Percentiles rank a stretch among this genome's conserved stretches.
These are phyloP conservation scores for Sitodiplosis mosellana DNA, from an alignment of 1,140 invertebrate species.

Conservation along the genomic window DNA sequence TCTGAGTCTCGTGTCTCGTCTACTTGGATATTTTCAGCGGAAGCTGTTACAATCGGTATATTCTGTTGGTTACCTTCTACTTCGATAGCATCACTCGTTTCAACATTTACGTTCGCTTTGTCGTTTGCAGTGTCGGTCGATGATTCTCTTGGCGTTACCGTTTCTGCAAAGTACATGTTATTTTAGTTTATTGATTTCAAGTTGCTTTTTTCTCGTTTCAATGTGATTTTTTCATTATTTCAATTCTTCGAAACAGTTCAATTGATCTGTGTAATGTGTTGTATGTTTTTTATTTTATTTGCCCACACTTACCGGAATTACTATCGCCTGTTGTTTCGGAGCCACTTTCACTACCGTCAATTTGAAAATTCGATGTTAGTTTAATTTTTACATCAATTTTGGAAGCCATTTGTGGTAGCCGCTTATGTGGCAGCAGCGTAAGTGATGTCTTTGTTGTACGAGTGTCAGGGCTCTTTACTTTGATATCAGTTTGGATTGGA, in stretches of 20 bases:
- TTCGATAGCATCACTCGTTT: not conserved
- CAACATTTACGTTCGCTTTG: constrained; percentile 1
- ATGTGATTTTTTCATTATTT: too few relatives aligned
- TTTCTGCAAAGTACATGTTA: constrained; percentile 26
- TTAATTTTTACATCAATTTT: constrained; percentile 8
- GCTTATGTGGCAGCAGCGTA: not conserved
- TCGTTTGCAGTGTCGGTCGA: not conserved
- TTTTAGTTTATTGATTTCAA: too few relatives aligned
- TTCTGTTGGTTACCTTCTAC: not conserved
- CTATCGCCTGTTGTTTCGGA: constrained; percentile 9
- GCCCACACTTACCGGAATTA: constrained; percentile 27
- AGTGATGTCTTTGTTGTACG: not conserved
- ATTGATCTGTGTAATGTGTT: too few relatives aligned
- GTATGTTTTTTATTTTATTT: too few relatives aligned
- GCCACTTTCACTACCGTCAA: not conserved
- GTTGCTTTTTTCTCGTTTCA: too few relatives aligned
- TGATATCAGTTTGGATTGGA: too few relatives aligned
- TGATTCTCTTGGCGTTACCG: constrained; percentile 12
- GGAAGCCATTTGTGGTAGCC: constrained; percentile 4
- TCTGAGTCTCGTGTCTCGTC: too few relatives aligned
- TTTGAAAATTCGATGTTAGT: constrained; percentile 4
- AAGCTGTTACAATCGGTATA: too few relatives aligned
- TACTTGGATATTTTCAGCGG: too few relatives aligned
- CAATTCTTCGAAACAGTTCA: too few relatives aligned
- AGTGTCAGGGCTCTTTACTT: too few relatives aligned